phyloP scores from a whole-genome alignment of 1,140 invertebrate species.

The Lasaia peninsularis region DNA sequence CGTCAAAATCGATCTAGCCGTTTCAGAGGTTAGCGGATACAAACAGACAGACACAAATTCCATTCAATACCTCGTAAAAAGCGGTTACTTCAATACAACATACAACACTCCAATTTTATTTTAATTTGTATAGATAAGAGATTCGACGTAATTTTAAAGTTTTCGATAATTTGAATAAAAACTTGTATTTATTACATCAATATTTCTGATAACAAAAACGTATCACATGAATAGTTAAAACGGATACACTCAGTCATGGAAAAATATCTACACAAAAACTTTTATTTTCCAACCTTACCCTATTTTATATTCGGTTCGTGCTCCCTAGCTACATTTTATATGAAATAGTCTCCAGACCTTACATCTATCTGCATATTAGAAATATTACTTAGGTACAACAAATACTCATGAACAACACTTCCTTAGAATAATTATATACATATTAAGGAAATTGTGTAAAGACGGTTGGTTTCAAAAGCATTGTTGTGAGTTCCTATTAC shows the following conservation, averaged over 20 bases:
- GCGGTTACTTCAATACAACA: too few species aligned
- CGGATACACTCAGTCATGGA: not conserved
- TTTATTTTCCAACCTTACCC: constrained; percentile 49
- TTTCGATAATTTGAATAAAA: too few species aligned
- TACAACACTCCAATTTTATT: too few species aligned
- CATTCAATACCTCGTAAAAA: too few species aligned
- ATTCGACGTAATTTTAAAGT: too few species aligned
- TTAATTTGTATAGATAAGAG: too few species aligned
- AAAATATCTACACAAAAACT: not conserved
- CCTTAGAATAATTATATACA: constrained; percentile 23
- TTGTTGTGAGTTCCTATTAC: too few species aligned
- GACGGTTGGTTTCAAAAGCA: too few species aligned
- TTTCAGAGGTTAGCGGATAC: too few species aligned
- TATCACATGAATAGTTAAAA: not conserved
- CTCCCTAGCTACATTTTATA: constrained; percentile 55
- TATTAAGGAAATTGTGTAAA: not conserved
- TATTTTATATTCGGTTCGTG: constrained; percentile 54
- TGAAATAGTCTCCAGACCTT: constrained; percentile 53
- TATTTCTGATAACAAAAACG: not conserved
- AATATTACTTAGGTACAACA: constrained; percentile 30
- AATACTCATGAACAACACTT: constrained; percentile 31
- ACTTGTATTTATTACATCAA: constrained; percentile 2
- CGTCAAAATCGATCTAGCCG: too few species aligned
- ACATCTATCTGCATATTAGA: constrained; percentile 45
- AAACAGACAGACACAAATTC: too few species aligned